A percentile compares a stretch with the other conserved stretches of the same genome.
phyloP scores from a whole-genome alignment of 2,113 vertebrate genomes.

The Aviceda subcristata region DNA sequence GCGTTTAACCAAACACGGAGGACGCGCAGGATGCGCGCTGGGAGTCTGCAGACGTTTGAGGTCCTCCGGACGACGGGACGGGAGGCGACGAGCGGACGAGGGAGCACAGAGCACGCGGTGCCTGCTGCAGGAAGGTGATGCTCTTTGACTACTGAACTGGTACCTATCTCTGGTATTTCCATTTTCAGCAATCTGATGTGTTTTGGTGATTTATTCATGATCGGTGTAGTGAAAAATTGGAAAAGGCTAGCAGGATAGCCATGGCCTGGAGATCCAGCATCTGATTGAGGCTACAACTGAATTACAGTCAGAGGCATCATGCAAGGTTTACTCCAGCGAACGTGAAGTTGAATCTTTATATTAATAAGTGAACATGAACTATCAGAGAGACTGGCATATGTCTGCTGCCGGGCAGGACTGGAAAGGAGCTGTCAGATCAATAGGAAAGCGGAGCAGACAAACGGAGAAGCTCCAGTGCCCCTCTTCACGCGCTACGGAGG shows the following conservation, averaged over 20 bases:
- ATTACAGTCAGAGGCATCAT: slow-evolving; percentile 45
- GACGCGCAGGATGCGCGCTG: background rate
- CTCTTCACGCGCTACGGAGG: background rate
- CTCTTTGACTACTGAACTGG: slow-evolving; percentile 44
- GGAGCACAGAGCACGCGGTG: background rate
- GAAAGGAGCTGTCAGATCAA: background rate
- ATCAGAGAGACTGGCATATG: slow-evolving; percentile 39
- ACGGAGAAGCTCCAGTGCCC: background rate
- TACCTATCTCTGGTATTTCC: slow-evolving; percentile 41
- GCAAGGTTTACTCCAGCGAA: slow-evolving; percentile 25
- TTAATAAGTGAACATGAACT: slow-evolving; percentile 56
- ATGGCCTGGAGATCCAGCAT: slow-evolving; percentile 49
- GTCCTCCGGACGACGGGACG: background rate
- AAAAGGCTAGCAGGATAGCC: slow-evolving; percentile 52
- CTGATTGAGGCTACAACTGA: slow-evolving; percentile 54
- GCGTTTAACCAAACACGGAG: background rate
- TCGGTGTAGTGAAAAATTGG: slow-evolving; percentile 73
- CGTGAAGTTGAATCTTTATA: slow-evolving; percentile 31
- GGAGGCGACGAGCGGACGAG: background rate
- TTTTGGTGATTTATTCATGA: slow-evolving; percentile 73
- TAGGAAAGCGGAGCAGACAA: background rate
- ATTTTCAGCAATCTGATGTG: slow-evolving; percentile 68
- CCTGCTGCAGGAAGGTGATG: slow-evolving; percentile 31
- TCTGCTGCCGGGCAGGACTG: slow-evolving; percentile 17
- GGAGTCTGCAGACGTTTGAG: background rate